These are phyloP conservation scores for Oncorhynchus keta DNA, from an alignment of 2,113 vertebrate genomes.

Conservation along the genomic window DNA sequence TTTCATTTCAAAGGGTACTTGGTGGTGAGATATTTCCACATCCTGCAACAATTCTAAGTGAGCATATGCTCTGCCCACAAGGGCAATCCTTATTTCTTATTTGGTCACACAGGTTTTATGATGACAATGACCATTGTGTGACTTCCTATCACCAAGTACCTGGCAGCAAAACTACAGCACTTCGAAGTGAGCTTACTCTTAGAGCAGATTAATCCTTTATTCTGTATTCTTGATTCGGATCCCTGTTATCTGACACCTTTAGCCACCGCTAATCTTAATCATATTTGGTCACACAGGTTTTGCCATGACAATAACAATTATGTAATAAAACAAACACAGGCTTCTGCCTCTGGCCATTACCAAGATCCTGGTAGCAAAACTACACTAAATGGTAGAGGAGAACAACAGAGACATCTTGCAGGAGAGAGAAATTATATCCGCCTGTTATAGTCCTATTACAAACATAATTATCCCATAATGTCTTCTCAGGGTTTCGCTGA, in stretches of 20 bases:
- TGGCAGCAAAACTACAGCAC: too few species aligned
- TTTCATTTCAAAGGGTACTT: background rate
- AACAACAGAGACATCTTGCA: background rate
- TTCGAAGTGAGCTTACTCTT: too few species aligned
- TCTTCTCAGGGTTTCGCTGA: background rate
- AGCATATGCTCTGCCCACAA: background rate
- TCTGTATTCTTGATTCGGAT: too few species aligned
- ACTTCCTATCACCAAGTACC: too few species aligned
- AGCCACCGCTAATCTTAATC: background rate
- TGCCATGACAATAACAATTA: too few species aligned
- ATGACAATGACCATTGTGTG: too few species aligned
- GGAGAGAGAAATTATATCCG: background rate
- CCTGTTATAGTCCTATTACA: background rate
- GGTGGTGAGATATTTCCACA: background rate
- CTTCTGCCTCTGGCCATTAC: background rate
- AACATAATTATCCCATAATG: background rate
- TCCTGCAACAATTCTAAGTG: background rate
- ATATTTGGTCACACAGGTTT: too few species aligned
- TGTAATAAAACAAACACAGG: too few species aligned
- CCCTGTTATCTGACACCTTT: background rate
- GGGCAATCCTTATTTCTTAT: too few species aligned
- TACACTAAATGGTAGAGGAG: background rate
- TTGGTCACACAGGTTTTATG: too few species aligned
- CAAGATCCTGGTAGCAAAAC: background rate
- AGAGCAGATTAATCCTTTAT: too few species aligned